phyloP scores from a whole-genome alignment of 2,113 vertebrate genomes.

The Globicephala melas region DNA sequence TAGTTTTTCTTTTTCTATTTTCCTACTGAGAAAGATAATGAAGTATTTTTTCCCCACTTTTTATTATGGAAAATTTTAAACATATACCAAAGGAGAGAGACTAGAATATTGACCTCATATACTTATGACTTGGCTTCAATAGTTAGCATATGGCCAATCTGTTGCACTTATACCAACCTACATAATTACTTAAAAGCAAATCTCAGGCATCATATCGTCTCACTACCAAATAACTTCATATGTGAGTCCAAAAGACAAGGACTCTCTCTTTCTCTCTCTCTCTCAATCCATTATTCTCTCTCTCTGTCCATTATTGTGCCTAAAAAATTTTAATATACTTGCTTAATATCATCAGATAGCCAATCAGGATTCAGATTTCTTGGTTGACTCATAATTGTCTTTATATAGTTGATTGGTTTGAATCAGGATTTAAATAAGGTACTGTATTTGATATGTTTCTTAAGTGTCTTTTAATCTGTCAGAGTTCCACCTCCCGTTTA shows the following conservation, averaged over 20 bases:
- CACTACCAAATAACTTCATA: background rate
- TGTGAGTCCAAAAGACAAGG: background rate
- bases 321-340: background rate
- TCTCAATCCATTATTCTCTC: no score
- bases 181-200: conserved; percentile 16
- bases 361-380: background rate
- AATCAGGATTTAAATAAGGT: background rate
- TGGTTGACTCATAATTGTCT: background rate
- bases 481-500: background rate
- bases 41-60: background rate
- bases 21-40: background rate
- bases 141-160: background rate
- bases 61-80: conserved; percentile 29
- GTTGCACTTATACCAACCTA: background rate
- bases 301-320: background rate
- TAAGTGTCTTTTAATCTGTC: conserved; percentile 3
- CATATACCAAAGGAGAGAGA: background rate
- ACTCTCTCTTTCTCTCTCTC: background rate
- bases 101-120: background rate
- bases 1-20: conserved; percentile 21
- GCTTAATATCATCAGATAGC: background rate
- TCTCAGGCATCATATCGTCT: background rate
- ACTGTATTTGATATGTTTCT: background rate
- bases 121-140: background rate
- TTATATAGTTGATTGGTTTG: background rate